Evolutionary conservation across 2,113 vertebrate genomes (phyloP), one percentile per base, ranked within the genome.

Genomic region (Epinephelus lanceolatus): DNA sequence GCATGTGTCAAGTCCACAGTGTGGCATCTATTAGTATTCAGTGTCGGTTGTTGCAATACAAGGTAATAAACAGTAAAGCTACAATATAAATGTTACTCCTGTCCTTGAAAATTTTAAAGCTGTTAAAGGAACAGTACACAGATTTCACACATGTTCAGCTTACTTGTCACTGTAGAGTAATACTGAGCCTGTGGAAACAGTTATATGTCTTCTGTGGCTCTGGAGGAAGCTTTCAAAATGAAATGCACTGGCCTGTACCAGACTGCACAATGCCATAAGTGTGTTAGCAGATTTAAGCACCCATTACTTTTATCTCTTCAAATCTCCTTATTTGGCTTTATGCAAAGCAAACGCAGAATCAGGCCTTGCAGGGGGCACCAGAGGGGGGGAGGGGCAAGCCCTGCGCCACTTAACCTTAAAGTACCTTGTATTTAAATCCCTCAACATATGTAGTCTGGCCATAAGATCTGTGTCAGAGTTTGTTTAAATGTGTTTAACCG

Each of bases 261-360:
- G 89, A 92, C 81, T 81, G 76, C 51, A 80, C 91, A 81, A 85
- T 79, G 83, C 77, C 79, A 68, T 86, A 81, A 92, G 87, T 89
- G 76, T 89, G 85, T 93, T 90, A 86, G 71, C 53, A 87, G 85
- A 91, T 83, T 93, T 85, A 93, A 91, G 37, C 75, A 74, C 61
- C 78, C 78, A 89, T 90, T 92, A 86, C 87, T 90, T 94, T 92
- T 92, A 94, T 95, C 94, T 94, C 79, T 37, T 78, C 40, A 91
- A 95, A 94, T 94, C 93, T 94, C 80, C 91, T 95, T 95, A 95
- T 94, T 93, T 92, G 87, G 92, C 71, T 93, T 94, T 89, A 91
- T 86, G 83, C 90, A 89, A 90, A 91, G 83, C 92, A 92, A 89
- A 86, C 66, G 42, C 71, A 84, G 71, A 91, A 86, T 89, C 66